A percentile compares a stretch with the other conserved stretches of the same genome.
These are phyloP conservation scores for Mylabris sibirica DNA, from an alignment of 2,888 invertebrate genomes.

Conservation along the genomic window DNA sequence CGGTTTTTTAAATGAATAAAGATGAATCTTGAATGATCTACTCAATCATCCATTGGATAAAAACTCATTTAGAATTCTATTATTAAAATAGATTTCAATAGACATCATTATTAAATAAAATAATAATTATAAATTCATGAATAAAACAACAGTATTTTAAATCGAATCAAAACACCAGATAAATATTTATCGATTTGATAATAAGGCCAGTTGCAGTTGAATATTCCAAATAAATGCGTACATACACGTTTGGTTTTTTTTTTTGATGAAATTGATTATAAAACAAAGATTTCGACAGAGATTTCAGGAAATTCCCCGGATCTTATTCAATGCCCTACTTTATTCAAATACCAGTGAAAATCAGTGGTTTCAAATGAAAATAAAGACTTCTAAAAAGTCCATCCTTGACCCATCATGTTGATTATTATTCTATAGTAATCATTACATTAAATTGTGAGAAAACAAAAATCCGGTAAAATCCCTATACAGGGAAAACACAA, in stretches of 20 bases:
- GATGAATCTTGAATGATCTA: no score
- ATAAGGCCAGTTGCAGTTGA: background rate
- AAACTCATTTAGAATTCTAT: no score
- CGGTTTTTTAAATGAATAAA: no score
- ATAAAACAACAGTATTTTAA: background rate
- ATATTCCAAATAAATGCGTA: background rate
- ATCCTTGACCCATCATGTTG: background rate
- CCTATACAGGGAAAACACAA: background rate
- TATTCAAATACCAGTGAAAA: background rate
- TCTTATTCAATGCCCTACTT: background rate
- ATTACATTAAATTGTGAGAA: background rate
- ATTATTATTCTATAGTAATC: background rate
- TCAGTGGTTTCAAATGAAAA: no score
- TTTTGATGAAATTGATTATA: no score
- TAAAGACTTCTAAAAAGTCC: no score
- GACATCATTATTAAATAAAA: no score
- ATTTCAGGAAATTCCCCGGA: constrained; percentile 9
- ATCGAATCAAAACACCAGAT: background rate
- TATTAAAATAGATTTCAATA: no score
- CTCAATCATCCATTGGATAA: no score
- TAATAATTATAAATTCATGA: no score
- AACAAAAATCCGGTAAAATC: background rate
- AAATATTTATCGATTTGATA: background rate
- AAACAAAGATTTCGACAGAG: background rate
- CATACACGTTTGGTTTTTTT: no score